Percentiles rank a stretch among this genome's conserved stretches.
Conservation (phyloP, 2,797 vertebrate species). For the Lutjanus argentimaculatus region DNA sequence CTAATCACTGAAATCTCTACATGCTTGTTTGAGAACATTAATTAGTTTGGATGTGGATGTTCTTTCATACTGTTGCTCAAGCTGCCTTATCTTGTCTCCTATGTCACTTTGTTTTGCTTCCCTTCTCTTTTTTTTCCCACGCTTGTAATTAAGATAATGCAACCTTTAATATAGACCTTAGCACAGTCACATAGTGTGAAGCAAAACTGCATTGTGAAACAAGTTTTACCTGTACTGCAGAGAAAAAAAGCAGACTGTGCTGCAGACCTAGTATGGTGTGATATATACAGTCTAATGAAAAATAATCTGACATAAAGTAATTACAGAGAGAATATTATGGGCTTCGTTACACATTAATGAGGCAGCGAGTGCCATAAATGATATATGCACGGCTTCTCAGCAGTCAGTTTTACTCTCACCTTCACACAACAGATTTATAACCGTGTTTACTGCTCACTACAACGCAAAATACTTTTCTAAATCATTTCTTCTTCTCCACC, state of each 20-base stretch:
- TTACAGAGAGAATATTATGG: slow-evolving; percentile 27
- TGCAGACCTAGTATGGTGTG: background rate
- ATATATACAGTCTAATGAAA: background rate
- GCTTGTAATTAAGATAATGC: too few species aligned
- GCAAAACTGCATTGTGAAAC: background rate
- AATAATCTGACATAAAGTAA: slow-evolving; percentile 15
- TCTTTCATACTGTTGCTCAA: too few species aligned
- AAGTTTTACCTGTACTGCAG: background rate
- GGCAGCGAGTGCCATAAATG: background rate
- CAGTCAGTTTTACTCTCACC: slow-evolving; percentile 6
- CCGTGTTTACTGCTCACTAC: background rate
- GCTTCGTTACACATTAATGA: slow-evolving; percentile 44
- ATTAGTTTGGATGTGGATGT: too few species aligned
- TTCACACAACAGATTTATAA: slow-evolving; percentile 18
- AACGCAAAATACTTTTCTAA: slow-evolving; percentile 12
- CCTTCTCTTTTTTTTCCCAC: too few species aligned
- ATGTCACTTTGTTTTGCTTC: too few species aligned
- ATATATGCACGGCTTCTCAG: background rate
- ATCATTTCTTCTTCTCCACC: slow-evolving; percentile 18
- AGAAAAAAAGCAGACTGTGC: background rate
- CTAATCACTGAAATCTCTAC: too few species aligned
- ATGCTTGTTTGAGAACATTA: too few species aligned
- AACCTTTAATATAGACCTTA: too few species aligned
- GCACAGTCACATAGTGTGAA: too few species aligned
- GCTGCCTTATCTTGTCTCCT: too few species aligned